phyloP scores from a whole-genome alignment of 2,113 vertebrate species.

The Megaceryle maxima region DNA sequence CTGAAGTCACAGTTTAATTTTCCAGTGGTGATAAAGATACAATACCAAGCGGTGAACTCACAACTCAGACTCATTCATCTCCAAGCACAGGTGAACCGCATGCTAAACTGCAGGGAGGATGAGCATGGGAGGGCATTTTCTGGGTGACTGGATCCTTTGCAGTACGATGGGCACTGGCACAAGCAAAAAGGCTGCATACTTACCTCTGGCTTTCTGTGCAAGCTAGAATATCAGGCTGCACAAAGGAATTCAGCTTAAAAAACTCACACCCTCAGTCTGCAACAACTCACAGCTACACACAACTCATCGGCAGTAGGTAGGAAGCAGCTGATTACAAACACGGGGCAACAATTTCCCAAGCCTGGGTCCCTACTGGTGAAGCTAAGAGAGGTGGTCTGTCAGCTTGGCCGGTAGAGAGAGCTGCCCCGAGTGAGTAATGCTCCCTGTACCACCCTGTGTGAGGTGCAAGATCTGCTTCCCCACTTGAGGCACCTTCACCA shows the following conservation, averaged over 20 bases:
- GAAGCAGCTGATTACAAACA: not conserved
- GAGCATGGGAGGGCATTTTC: not conserved
- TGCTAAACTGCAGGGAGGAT: not conserved
- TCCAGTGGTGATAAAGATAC: accelerated
- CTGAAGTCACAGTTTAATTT: not conserved
- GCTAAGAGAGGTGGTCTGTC: slow-evolving; percentile 10
- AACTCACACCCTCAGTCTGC: not conserved
- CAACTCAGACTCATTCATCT: not conserved
- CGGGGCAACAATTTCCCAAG: not conserved
- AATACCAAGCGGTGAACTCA: not conserved
- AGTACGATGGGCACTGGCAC: slow-evolving; percentile 1
- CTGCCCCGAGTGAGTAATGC: not conserved
- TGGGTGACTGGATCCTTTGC: not conserved
- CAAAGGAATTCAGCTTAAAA: slow-evolving; percentile 47
- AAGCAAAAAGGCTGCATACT: slow-evolving; percentile 59
- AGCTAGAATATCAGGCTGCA: slow-evolving; percentile 34
- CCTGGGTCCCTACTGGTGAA: slow-evolving; percentile 1
- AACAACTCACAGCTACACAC: slow-evolving; percentile 28
- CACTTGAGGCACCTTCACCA: not conserved
- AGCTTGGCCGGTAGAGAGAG: slow-evolving; percentile 31
- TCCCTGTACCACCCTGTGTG: not conserved
- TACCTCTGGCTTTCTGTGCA: slow-evolving; percentile 46
- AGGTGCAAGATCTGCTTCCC: not conserved
- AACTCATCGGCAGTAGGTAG: not conserved
- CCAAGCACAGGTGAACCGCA: not conserved